Base-by-base conservation (phyloP, 2,888 invertebrate genomes). In the Drosophila antonietae region DNA sequence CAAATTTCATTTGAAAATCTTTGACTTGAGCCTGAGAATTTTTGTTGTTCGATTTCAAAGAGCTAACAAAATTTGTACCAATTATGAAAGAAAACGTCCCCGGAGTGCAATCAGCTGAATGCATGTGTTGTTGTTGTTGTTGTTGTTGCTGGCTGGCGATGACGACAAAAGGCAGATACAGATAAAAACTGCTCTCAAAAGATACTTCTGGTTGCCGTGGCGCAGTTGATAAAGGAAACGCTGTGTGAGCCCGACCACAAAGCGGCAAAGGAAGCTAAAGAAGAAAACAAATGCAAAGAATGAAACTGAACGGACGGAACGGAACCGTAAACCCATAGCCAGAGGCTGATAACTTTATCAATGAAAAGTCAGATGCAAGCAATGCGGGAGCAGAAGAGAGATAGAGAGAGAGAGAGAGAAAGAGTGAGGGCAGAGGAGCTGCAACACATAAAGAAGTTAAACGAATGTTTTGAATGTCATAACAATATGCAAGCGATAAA, bases 281-380 rank as follows among this genome's bases (percentile, higher is more conserved):
- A 60, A 60, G 65, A 76, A 60, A 62, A 51, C 46, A 28, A 64
- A 73, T 28, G 78, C 20, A 58, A 28, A 59, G 56, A 67, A 76
- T 47, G 41, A 47, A 79, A 57, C 69, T 53, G 53, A 64, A 72
- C 57, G 33, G 49, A 71, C 56, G 35, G 49, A 66, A 67, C 39
- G 37, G 59, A 77, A 72, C 68, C 51, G 69, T 55, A 83, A 64
- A 68, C 73, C 84, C 68, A 79, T 60, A 63, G 78, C 72, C 80
- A 65, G 60, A 58, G 88, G 88, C 85, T 80, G 85, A 85, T 89
- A 85, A 80, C 85, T 87, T 85, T 89, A 85, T 85, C 84, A 89
- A 88, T 83, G 75, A 70, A 72, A 78, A 73, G 78, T 83, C 78
- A 83, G 77, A 85, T 49, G 73, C 60, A 47, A 58, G 37, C 7